phyloP scores from a whole-genome alignment of 2,888 invertebrate genomes.

The Hydrotaea diabolus region DNA sequence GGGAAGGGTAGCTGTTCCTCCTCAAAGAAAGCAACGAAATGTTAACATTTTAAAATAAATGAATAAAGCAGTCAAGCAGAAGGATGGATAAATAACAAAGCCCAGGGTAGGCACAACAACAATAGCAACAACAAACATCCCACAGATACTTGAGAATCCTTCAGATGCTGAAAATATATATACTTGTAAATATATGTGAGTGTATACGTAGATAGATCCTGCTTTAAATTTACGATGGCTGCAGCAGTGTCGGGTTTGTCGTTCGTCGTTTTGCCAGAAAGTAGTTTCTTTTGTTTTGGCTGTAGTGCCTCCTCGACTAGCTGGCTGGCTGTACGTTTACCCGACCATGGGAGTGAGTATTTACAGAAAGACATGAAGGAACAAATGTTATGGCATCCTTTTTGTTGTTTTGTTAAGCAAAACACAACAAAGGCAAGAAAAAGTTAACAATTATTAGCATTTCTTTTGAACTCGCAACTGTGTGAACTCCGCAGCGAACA shows the following conservation, averaged over 20 bases:
- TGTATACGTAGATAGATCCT: not conserved
- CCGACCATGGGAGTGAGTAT: not conserved
- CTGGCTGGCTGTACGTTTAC: not conserved
- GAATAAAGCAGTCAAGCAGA: constrained; percentile 47
- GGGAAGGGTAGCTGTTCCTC: not conserved
- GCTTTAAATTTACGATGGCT: not conserved
- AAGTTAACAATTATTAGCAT: constrained; percentile 47
- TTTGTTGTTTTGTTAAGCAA: not conserved
- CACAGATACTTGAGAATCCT: not conserved
- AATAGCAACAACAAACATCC: constrained; percentile 30
- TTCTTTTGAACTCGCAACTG: not conserved
- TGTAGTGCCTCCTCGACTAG: not conserved
- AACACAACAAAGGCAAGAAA: constrained; percentile 1
- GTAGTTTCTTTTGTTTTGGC: not conserved
- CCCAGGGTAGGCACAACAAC: not conserved
- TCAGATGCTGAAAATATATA: too few relatives aligned
- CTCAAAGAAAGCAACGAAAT: not conserved
- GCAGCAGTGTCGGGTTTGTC: not conserved
- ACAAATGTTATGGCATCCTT: constrained; percentile 44
- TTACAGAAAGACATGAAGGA: constrained; percentile 28
- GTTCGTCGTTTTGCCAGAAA: not conserved
- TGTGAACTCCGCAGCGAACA: not conserved
- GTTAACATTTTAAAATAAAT: constrained; percentile 1
- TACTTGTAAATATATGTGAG: too few relatives aligned
- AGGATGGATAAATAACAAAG: constrained; percentile 47